These are phyloP conservation scores for Automeris io DNA, from an alignment of 2,888 invertebrate genomes.

Conservation along the genomic window DNA sequence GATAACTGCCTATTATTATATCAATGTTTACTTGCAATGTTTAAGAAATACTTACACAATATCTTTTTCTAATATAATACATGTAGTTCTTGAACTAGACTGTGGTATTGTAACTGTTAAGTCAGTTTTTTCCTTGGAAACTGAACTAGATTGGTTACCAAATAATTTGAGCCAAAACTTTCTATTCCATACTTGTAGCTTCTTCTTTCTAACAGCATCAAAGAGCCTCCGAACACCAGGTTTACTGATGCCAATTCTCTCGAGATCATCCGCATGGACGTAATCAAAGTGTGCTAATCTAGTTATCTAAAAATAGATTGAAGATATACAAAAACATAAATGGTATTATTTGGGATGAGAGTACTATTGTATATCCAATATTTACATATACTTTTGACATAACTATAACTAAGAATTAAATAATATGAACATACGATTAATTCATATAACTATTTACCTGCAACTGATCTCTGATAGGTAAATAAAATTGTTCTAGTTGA, in stretches of 20 bases:
- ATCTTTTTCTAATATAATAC: conserved; percentile 90
- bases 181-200: conserved; percentile 87
- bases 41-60: conserved; percentile 70
- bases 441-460: conserved; percentile 76
- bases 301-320: conserved; percentile 81
- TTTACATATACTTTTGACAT: too few species aligned
- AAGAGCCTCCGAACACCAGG: conserved; percentile 93
- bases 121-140: conserved; percentile 62
- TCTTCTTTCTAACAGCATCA: conserved; percentile 94
- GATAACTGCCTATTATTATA: too few species aligned
- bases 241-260: conserved; percentile 95
- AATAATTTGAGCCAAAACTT: conserved; percentile 89
- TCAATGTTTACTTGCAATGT: too few species aligned
- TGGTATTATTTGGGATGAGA: too few species aligned
- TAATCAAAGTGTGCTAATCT: conserved; percentile 97
- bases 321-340: not conserved
- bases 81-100: conserved; percentile 77
- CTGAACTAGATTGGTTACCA: conserved; percentile 62
- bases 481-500: conserved; percentile 93
- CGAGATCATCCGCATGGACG: conserved; percentile 96
- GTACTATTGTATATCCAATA: too few species aligned
- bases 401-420: not conserved
- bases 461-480: conserved; percentile 92
- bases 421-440: conserved; percentile 1
- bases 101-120: conserved; percentile 57